phyloP scores from a whole-genome alignment of 2,113 vertebrate genomes.

The Nycticorax nycticorax region DNA sequence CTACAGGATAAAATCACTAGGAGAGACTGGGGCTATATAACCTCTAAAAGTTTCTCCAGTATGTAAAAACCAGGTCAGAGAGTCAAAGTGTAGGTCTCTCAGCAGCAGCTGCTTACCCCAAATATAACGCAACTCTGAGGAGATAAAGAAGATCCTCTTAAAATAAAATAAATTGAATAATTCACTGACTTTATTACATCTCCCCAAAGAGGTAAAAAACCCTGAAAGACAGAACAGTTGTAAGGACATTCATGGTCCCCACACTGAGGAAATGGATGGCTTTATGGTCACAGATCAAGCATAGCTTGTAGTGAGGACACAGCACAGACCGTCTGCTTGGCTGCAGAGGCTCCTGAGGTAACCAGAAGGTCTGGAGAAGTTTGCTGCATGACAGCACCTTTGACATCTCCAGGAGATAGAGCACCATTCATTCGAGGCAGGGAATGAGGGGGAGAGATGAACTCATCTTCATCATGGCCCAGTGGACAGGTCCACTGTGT shows the following conservation, averaged over 20 bases:
- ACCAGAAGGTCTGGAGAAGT: not conserved
- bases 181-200: not conserved
- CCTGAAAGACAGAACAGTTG: not conserved
- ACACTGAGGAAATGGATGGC: not conserved
- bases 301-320: not conserved
- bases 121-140: not conserved
- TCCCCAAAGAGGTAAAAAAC: not conserved
- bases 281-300: not conserved
- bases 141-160: not conserved
- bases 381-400: not conserved
- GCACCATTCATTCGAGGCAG: not conserved
- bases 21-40: not conserved
- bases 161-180: not conserved
- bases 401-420: not conserved
- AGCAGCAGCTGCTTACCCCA: not conserved
- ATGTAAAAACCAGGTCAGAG: slow-evolving; percentile 6
- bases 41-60: not conserved
- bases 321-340: not conserved
- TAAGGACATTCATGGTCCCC: not conserved
- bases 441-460: not conserved
- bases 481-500: not conserved
- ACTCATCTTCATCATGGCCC: not conserved
- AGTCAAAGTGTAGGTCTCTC: not conserved
- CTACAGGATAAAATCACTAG: not conserved
- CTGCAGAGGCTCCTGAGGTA: rapidly evolving